Percentiles rank a stretch among this genome's conserved stretches.
These are phyloP conservation scores for Circaetus cinerascens DNA, from an alignment of 2,113 vertebrate genomes.

Conservation along the genomic window DNA sequence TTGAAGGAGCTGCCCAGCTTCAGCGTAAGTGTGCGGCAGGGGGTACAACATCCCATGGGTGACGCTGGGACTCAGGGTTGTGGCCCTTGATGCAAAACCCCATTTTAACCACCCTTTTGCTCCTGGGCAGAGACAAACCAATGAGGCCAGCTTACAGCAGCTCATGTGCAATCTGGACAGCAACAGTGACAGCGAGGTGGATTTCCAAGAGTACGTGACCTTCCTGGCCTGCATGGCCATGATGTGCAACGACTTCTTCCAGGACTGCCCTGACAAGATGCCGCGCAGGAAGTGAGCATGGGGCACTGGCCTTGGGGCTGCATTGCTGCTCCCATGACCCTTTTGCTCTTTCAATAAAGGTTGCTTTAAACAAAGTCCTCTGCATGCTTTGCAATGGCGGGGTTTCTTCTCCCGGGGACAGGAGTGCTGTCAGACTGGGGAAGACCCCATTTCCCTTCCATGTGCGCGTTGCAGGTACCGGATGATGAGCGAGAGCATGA, in stretches of 20 bases:
- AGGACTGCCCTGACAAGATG: conserved; percentile 63
- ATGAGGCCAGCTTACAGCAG: conserved; percentile 61
- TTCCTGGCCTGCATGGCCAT: conserved; percentile 74
- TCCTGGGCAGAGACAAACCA: conserved; percentile 39
- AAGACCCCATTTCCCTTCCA: fast-evolving
- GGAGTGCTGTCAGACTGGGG: fast-evolving
- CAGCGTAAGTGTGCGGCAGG: conserved; percentile 65
- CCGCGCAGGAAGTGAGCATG: conserved; percentile 49
- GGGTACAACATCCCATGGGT: fast-evolving
- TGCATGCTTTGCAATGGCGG: fast-evolving
- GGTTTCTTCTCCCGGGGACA: background rate
- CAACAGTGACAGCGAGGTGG: conserved; percentile 72
- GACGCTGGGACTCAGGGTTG: fast-evolving
- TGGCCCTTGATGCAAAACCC: fast-evolving
- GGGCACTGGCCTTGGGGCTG: fast-evolving
- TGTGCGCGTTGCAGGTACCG: fast-evolving
- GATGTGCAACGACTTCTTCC: conserved; percentile 75
- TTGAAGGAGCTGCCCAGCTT: conserved; percentile 80
- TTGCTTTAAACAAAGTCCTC: background rate
- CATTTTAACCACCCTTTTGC: background rate
- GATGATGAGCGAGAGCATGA: fast-evolving
- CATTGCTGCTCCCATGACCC: fast-evolving
- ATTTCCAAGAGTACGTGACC: conserved; percentile 74
- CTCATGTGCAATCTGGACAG: conserved; percentile 71
- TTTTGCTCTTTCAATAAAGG: background rate